Conservation (phyloP, 1,140 invertebrate species). For the Rhynchophorus ferrugineus region DNA sequence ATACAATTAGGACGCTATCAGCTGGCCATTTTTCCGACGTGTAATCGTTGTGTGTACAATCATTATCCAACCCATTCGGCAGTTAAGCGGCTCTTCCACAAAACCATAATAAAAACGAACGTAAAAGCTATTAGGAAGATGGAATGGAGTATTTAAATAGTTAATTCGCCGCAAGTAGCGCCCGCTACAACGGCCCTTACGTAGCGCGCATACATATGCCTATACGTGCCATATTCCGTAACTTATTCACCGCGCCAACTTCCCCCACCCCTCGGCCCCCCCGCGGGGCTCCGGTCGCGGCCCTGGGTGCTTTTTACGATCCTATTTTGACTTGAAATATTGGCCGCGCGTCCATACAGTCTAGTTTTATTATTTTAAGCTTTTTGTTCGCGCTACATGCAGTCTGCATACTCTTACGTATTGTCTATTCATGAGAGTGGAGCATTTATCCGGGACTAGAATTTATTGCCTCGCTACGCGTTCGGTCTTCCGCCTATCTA, state of each 20-base stretch:
- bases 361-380: conserved; percentile 18
- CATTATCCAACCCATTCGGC: no score
- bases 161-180: conserved; percentile 13
- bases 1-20: no score
- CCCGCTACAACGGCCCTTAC: conserved; percentile 15
- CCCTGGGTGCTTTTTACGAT: conserved; percentile 17
- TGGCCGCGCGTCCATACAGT: conserved; percentile 13
- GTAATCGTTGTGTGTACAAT: no score
- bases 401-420: neutral
- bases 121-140: conserved; percentile 13
- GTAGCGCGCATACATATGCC: conserved; percentile 14
- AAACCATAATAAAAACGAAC: conserved; percentile 12
- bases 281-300: no score
- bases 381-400: conserved; percentile 7
- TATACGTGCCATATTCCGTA: conserved; percentile 13
- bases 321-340: conserved; percentile 19
- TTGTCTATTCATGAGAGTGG: conserved; percentile 15
- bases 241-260: conserved; percentile 20
- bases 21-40: no score
- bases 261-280: conserved; percentile 16
- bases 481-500: no score
- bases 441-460: conserved; percentile 9
- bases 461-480: no score
- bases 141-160: conserved; percentile 15
- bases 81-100: no score